Evolutionary conservation across 2,113 vertebrate genomes (phyloP), one percentile per base, ranked within the genome.

Genomic region (Oncorhynchus clarkii): DNA sequence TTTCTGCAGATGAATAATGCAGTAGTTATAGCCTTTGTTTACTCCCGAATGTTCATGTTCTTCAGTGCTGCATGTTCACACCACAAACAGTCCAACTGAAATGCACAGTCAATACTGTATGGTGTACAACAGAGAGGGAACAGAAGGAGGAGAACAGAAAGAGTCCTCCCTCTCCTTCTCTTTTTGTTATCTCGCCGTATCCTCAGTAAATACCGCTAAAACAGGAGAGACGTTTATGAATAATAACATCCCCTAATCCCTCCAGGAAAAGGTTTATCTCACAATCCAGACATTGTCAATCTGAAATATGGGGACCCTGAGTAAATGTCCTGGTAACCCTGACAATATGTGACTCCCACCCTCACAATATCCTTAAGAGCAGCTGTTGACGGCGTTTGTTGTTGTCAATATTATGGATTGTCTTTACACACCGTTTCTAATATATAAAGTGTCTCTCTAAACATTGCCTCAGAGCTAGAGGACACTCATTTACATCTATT

Each of bases 191-290:
- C 6, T 48, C 34, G 0, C 70, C 68, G 29, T 60, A 45, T 71
- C 72, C 65, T 57, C 48, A 71, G 57, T 79, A 82, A 74, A 80
- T 72, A 49, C 79, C 67, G 77, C 75, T 84, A 74, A 73, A 16
- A 69, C 29, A 68, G 24, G 2, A 11, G 48, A 76, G 78, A 82
- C 82, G 77, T 84, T 83, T 88, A 88, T 85, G 81, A 91, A 88
- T 87, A 88, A 89, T 85, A 89, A 85, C 86, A 87, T 81, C 78
- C 26, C 67, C 78, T 91, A 91, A 93, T 89, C 89, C 87, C 79
- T 76, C 81, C 84, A 76, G 83, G 86, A 90, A 91, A 91, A 90
- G 87, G 86, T 92, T 92, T 91, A 89, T 89, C 90, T 90, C 79
- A 78, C 80, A 82, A 89, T 91, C 86, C 87, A 70, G 78, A 84